phyloP scores from a whole-genome alignment of 2,113 vertebrate species.

The Hydropotes inermis region DNA sequence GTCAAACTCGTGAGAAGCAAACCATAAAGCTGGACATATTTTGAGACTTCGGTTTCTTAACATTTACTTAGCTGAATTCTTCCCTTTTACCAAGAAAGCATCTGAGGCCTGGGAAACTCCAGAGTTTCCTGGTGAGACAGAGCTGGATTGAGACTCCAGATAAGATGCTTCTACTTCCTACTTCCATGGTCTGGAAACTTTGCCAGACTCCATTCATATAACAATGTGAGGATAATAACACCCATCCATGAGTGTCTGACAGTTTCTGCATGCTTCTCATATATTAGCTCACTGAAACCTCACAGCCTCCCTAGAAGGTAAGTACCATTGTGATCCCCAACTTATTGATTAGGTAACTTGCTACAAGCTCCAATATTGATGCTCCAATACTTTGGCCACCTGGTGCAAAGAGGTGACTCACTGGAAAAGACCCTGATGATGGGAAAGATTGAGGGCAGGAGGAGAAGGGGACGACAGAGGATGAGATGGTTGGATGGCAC shows the following conservation, averaged over 20 bases:
- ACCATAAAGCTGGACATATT: neutral
- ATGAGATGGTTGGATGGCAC: too few relatives aligned
- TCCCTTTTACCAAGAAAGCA: neutral
- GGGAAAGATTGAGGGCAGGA: too few relatives aligned
- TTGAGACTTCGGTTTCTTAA: neutral
- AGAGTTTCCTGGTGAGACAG: neutral
- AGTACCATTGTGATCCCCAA: too few relatives aligned
- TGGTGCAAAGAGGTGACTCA: too few relatives aligned
- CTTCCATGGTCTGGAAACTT: neutral
- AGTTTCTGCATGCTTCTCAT: neutral
- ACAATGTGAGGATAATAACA: too few relatives aligned
- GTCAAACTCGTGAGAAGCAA: neutral
- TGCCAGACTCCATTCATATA: neutral
- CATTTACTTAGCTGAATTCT: neutral
- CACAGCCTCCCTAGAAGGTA: neutral
- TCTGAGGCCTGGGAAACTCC: neutral
- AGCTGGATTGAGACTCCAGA: neutral
- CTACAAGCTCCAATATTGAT: too few relatives aligned
- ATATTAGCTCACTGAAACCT: neutral
- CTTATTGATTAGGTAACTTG: neutral
- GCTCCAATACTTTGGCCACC: too few relatives aligned
- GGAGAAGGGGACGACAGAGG: too few relatives aligned
- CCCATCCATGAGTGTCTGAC: neutral
- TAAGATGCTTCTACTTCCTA: neutral
- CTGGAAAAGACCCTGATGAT: too few relatives aligned